A percentile compares a stretch with the other conserved stretches of the same genome.
phyloP scores from a whole-genome alignment of 2,113 vertebrate genomes.

The Centropus unirufus region DNA sequence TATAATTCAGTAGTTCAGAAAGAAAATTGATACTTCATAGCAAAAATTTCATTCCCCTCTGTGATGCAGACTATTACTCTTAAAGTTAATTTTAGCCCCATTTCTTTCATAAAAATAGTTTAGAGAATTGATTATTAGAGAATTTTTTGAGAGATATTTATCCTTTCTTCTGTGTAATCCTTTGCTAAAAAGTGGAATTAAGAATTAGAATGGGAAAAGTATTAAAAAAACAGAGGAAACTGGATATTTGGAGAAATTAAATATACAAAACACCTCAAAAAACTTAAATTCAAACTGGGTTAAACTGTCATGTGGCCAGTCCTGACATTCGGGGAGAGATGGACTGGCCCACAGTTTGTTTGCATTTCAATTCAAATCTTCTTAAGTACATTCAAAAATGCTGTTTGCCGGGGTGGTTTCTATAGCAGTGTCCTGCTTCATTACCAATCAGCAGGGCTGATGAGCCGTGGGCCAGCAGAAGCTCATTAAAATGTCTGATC shows the following conservation, averaged over 20 bases:
- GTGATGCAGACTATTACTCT: background rate
- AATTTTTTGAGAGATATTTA: background rate
- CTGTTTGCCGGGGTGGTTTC: constrained; percentile 25
- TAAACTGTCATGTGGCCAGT: background rate
- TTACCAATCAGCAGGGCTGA: constrained; percentile 54
- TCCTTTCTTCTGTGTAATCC: background rate
- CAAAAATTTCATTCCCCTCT: background rate
- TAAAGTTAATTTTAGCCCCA: background rate
- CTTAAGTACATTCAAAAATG: constrained; percentile 7
- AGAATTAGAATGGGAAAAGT: background rate
- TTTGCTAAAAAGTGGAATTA: background rate
- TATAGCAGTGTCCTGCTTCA: constrained; percentile 60
- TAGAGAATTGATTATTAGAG: background rate
- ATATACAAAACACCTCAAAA: background rate
- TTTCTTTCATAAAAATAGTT: background rate
- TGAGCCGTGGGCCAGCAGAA: constrained; percentile 5
- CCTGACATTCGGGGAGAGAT: background rate
- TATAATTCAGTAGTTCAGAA: background rate
- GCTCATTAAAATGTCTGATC: constrained; percentile 69
- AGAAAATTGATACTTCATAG: background rate
- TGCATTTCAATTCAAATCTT: constrained; percentile 62
- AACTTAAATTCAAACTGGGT: background rate
- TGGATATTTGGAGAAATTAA: background rate
- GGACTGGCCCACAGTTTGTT: constrained; percentile 2
- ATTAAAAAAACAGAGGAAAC: background rate